Conservation (phyloP, 2,797 vertebrate species). For the Oophaga sylvatica region DNA sequence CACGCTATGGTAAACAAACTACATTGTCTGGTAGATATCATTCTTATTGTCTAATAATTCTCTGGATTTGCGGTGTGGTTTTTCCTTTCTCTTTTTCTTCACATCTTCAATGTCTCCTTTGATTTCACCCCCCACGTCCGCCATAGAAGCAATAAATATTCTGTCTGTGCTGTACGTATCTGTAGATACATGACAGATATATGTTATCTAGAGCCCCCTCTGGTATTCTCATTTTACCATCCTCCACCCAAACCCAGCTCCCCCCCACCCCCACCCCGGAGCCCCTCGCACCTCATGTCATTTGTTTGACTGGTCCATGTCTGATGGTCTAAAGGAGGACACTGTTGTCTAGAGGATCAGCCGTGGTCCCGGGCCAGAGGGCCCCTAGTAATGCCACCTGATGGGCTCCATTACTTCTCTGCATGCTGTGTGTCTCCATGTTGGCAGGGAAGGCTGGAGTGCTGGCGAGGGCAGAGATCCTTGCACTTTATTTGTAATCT, state of each 20-base stretch:
- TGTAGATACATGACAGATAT: slow-evolving; percentile 13
- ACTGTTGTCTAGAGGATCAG: not conserved
- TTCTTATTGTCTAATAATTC: slow-evolving; percentile 82
- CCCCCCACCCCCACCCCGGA: not conserved
- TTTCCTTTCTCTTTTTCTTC: slow-evolving; percentile 70
- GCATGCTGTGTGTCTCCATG: slow-evolving; percentile 43
- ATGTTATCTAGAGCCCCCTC: not conserved
- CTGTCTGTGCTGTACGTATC: slow-evolving; percentile 14
- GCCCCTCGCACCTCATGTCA: slow-evolving; percentile 27
- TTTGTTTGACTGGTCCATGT: slow-evolving; percentile 29
- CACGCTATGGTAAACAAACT: slow-evolving; percentile 97
- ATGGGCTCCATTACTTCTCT: slow-evolving; percentile 3
- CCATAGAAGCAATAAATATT: slow-evolving; percentile 46
- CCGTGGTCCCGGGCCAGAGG: not conserved
- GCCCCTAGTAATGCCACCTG: not conserved
- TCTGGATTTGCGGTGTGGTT: slow-evolving; percentile 97
- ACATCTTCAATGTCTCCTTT: slow-evolving; percentile 3
- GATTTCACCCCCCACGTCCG: slow-evolving; percentile 21
- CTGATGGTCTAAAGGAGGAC: not conserved
- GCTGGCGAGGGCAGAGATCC: not conserved
- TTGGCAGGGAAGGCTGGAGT: slow-evolving; percentile 41
- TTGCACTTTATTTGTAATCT: not conserved
- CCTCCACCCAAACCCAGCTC: not conserved
- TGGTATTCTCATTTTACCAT: not conserved
- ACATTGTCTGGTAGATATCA: slow-evolving; percentile 99